These are phyloP conservation scores for Notothenia coriiceps DNA, from an alignment of 2,113 vertebrate genomes.

Conservation along the genomic window DNA sequence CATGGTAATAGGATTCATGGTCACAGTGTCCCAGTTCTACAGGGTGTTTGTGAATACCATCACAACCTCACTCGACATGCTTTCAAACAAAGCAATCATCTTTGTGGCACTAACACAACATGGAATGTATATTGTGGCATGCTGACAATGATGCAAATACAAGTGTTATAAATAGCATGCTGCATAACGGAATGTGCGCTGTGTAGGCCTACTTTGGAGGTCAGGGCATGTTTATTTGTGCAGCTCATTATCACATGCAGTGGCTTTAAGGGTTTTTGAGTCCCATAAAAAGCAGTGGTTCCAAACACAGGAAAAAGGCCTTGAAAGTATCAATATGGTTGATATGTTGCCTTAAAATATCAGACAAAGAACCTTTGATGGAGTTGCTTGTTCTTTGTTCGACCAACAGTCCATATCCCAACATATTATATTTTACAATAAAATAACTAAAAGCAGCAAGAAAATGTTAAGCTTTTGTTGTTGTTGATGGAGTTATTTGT, in stretches of 20 bases:
- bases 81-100: neutral
- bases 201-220: conserved; percentile 13
- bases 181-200: conserved; percentile 35
- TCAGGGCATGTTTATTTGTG: conserved; percentile 43
- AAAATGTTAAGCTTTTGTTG: neutral
- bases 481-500: neutral
- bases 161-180: conserved; percentile 40
- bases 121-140: neutral
- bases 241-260: conserved; percentile 26
- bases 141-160: neutral
- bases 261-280: conserved; percentile 3
- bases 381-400: neutral
- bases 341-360: neutral
- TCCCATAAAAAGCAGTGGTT: neutral
- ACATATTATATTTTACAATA: neutral
- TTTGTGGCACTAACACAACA: neutral
- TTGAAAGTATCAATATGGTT: neutral
- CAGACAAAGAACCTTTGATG: neutral
- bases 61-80: neutral
- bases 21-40: conserved; percentile 1
- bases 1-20: neutral
- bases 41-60: neutral
- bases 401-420: neutral
- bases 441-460: no score
- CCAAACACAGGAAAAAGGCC: neutral